phyloP scores from a whole-genome alignment of 2,797 vertebrate genomes.

The Rousettus madagascariensis region DNA sequence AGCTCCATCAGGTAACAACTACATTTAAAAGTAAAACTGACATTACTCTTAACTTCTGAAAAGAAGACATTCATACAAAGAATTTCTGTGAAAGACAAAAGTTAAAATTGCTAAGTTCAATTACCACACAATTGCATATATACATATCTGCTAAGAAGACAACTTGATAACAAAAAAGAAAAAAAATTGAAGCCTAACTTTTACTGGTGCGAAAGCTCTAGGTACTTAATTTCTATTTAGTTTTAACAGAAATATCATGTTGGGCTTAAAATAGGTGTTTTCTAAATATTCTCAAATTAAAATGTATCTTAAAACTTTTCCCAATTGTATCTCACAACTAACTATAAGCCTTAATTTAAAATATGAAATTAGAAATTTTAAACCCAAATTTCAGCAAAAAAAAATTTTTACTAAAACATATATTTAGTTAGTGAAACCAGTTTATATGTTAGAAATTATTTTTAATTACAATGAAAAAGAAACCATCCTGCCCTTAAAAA shows the following conservation, averaged over 20 bases:
- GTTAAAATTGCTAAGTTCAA: conserved; percentile 44
- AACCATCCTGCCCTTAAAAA: neutral
- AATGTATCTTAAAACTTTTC: neutral
- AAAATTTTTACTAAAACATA: neutral
- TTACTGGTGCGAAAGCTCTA: neutral
- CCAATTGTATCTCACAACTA: conserved; percentile 25
- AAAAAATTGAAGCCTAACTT: neutral
- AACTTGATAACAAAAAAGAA: neutral
- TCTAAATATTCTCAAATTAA: conserved; percentile 27
- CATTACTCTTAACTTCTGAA: conserved; percentile 60
- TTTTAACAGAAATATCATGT: neutral
- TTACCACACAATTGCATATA: neutral
- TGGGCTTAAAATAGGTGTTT: neutral
- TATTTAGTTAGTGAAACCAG: neutral
- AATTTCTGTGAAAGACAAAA: neutral
- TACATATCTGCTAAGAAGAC: neutral
- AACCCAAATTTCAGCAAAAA: neutral
- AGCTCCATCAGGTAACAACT: conserved; percentile 42
- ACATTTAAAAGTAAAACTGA: conserved; percentile 47
- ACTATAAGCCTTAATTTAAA: conserved; percentile 1
- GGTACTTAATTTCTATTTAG: neutral
- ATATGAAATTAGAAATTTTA: conserved; percentile 36
- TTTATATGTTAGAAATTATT: neutral
- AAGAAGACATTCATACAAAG: conserved; percentile 1
- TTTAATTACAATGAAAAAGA: conserved; percentile 20